Percentiles rank a stretch among this genome's conserved stretches.
These are phyloP conservation scores for Cantharis rufa DNA, from an alignment of 2,888 invertebrate genomes.

Conservation along the genomic window DNA sequence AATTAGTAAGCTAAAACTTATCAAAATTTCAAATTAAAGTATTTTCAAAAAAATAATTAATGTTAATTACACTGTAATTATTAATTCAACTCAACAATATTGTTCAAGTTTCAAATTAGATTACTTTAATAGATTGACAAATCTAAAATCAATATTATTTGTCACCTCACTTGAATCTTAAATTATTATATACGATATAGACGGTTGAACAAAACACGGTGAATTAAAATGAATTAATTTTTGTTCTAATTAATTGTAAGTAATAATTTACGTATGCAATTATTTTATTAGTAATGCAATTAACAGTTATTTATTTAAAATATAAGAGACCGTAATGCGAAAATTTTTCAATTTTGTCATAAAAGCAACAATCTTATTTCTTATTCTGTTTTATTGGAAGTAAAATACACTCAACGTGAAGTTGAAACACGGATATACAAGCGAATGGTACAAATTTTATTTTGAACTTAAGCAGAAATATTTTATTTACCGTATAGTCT, in stretches of 20 bases:
- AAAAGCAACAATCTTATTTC: conserved; percentile 21
- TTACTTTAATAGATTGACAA: neutral
- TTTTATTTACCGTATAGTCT: conserved; percentile 79
- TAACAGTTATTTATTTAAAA: neutral
- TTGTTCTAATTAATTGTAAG: too few relatives aligned
- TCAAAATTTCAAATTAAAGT: neutral
- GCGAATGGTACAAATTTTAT: conserved; percentile 32
- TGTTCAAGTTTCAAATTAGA: neutral
- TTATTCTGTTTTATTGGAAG: conserved; percentile 28
- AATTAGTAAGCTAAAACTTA: neutral
- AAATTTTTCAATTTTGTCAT: conserved; percentile 14
- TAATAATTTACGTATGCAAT: neutral
- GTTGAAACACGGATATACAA: conserved; percentile 27
- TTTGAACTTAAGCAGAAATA: conserved; percentile 32
- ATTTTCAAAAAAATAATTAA: neutral
- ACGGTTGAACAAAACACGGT: neutral
- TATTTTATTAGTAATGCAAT: too few relatives aligned
- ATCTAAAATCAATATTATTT: neutral
- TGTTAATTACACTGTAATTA: neutral
- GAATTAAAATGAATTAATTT: neutral
- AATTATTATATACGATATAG: neutral
- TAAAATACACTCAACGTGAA: conserved; percentile 25
- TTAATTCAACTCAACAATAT: neutral
- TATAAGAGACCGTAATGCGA: neutral
- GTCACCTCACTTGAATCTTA: neutral